Conservation (phyloP, 2,797 vertebrate genomes). For the Champsocephalus gunnari region DNA sequence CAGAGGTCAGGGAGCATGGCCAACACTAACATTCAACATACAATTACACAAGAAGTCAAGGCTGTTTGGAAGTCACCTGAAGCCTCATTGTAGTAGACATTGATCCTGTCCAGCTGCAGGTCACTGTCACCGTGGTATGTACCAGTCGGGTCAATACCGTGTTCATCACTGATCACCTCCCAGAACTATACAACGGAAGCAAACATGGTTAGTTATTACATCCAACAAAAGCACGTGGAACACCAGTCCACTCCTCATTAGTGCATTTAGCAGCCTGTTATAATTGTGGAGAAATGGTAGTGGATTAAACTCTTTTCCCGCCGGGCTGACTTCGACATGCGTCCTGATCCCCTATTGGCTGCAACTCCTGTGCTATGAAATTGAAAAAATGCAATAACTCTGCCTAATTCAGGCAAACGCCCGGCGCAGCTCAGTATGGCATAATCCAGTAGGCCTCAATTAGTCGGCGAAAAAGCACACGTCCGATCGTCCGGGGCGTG, state of each 20-base stretch:
- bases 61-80: conserved; percentile 67
- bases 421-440: conserved; percentile 35
- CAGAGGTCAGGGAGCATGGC: not conserved
- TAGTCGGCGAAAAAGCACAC: not conserved
- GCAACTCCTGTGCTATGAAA: conserved; percentile 43
- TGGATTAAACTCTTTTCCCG: conserved; percentile 13
- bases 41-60: accelerated
- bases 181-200: conserved; percentile 77
- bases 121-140: conserved; percentile 88
- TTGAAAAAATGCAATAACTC: not conserved
- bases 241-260: not conserved
- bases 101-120: conserved; percentile 88
- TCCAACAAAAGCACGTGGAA: not conserved
- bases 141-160: conserved; percentile 88
- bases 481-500: too few species aligned
- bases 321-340: conserved; percentile 47
- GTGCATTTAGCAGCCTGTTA: not conserved
- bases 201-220: not conserved
- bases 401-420: conserved; percentile 56
- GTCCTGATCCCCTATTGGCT: conserved; percentile 70
- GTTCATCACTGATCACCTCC: conserved; percentile 89
- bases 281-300: not conserved
- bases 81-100: conserved; percentile 89
- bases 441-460: conserved; percentile 5
- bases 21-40: too few species aligned